phyloP scores from a whole-genome alignment of 2,797 vertebrate species.

The Acanthis flammea region DNA sequence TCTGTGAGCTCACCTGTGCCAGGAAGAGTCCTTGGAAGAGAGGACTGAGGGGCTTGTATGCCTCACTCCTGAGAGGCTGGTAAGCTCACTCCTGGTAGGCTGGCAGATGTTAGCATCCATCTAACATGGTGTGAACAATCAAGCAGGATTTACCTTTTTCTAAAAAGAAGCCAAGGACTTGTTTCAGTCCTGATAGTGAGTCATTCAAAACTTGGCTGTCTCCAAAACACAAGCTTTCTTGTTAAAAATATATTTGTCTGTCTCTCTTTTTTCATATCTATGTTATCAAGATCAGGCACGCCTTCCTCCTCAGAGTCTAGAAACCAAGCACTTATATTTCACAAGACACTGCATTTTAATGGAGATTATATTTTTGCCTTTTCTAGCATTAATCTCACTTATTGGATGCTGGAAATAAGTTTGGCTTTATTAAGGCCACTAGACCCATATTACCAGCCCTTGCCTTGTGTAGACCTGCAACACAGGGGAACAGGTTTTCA shows the following conservation, averaged over 20 bases:
- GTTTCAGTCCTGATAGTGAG: not conserved
- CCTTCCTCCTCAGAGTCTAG: not conserved
- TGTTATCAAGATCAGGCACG: not conserved
- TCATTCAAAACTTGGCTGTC: not conserved
- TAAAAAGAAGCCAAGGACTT: not conserved
- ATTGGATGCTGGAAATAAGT: not conserved
- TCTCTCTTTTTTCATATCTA: not conserved
- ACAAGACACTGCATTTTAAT: not conserved
- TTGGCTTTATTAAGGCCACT: not conserved
- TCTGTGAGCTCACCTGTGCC: not conserved
- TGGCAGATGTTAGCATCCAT: not conserved
- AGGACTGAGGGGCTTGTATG: fast-evolving
- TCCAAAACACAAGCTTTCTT: not conserved
- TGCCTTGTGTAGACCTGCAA: not conserved
- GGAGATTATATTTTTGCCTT: not conserved
- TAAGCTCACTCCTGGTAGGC: not conserved
- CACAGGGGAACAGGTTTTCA: not conserved
- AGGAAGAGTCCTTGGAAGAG: not conserved
- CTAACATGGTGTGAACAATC: fast-evolving
- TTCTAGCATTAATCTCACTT: not conserved
- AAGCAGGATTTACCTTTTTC: not conserved
- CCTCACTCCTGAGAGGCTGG: not conserved
- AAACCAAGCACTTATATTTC: not conserved
- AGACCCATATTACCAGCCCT: not conserved
- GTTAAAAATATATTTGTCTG: not conserved